Evolutionary conservation across 1,140 invertebrate genomes (phyloP), one percentile per base, ranked within the genome.

Genomic region (Trichogramma pretiosum): DNA sequence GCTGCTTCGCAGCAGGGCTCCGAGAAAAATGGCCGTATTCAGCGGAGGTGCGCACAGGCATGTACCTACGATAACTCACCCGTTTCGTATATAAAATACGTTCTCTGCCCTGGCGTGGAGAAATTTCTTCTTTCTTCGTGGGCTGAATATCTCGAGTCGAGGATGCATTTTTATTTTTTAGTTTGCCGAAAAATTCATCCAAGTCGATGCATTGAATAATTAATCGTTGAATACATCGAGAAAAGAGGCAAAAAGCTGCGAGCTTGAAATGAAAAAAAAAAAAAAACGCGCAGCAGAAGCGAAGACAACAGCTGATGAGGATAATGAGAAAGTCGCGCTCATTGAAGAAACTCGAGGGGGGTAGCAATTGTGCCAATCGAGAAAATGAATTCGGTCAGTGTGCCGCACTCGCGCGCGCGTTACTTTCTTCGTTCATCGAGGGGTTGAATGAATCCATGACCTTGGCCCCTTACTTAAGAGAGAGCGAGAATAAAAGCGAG

Each of bases 341-440:
- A n/a, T 36, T 14, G 28, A 22, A 28, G 11, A 28, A 28, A 11
- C 24, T 13, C 7, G 22, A 37, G 26, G 11, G 32, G 33, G 40
- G 35, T 34, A 37, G 43, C 53, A 48, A 50, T 40, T 48, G 32
- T 44, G 37, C 14, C 18, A 19, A 50, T 32, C 45, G 37, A 55
- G 37, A 60, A n/a, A 56, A 57, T 64, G 60, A 70, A 70, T 62
- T 68, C 67, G 67, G 67, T 68, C 67, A 70, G 66, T 70, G 64
- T 68, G 65, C 60, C 63, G 56, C 57, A 55, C 55, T 55, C 56
- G 56, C 58, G 60, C 13, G 33, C 5, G 19, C n/a, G 18, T 41
- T 24, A 17, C 30, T 18, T 16, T 22, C 40, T 38, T 59, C 59
- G 58, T 58, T 18, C 32, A 10, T 32, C 22, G 36, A 57, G 58